phyloP scores from a whole-genome alignment of 2,888 invertebrate genomes.

The Coelopa pilipes region DNA sequence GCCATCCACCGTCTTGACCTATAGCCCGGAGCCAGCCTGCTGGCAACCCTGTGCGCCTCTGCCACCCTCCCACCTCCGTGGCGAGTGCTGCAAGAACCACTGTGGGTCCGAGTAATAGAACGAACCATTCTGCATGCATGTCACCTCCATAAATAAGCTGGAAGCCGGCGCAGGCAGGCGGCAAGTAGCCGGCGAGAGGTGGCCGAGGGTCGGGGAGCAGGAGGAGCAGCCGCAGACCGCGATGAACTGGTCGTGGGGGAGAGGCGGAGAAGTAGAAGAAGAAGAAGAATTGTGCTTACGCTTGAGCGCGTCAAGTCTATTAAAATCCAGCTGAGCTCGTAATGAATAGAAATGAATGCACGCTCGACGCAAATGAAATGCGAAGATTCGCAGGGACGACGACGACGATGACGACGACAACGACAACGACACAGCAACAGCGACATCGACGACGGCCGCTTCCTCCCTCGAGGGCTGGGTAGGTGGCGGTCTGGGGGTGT shows the following conservation, averaged over 20 bases:
- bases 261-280: neutral
- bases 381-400: slow-evolving; percentile 22
- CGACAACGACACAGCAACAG: no score
- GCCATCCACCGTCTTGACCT: no score
- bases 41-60: neutral
- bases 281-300: slow-evolving; percentile 33
- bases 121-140: slow-evolving; percentile 29
- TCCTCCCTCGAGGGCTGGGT: no score
- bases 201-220: neutral
- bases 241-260: neutral
- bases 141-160: slow-evolving; percentile 33
- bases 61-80: slow-evolving; percentile 3
- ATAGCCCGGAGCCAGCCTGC: neutral
- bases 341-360: slow-evolving; percentile 45
- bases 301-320: slow-evolving; percentile 48
- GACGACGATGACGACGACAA: neutral
- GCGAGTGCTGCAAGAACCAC: neutral
- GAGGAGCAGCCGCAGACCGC: neutral
- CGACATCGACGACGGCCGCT: no score
- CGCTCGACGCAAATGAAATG: slow-evolving; percentile 42
- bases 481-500: neutral
- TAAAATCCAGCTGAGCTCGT: slow-evolving; percentile 50
- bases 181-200: slow-evolving; percentile 1
- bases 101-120: neutral
- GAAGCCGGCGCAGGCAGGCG: slow-evolving; percentile 10